These are phyloP conservation scores for Allolobophora icterica DNA, from an alignment of 2,888 invertebrate species.

Conservation along the genomic window DNA sequence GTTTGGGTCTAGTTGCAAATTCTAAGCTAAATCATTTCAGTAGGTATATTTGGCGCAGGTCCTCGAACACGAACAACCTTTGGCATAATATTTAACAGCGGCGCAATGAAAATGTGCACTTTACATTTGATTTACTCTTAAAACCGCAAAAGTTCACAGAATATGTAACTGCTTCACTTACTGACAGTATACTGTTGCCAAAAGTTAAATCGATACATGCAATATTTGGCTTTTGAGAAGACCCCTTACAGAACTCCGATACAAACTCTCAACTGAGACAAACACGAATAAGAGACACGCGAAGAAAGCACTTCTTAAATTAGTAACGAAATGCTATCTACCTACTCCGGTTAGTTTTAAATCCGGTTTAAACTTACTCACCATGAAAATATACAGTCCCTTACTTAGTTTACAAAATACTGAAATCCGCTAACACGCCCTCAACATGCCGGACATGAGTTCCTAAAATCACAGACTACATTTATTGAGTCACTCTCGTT, in stretches of 20 bases:
- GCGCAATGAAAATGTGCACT: neutral
- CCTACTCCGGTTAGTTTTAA: neutral
- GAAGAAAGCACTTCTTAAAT: neutral
- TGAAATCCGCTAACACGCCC: neutral
- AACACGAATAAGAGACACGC: neutral
- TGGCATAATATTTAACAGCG: neutral
- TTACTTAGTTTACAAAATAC: neutral
- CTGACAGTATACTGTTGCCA: neutral
- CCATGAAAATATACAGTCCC: neutral
- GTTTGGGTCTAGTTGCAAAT: too few relatives aligned
- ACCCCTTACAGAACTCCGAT: neutral
- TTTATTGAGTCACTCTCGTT: neutral
- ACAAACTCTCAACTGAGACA: neutral
- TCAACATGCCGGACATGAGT: conserved; percentile 2
- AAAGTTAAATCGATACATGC: neutral
- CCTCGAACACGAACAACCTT: too few relatives aligned
- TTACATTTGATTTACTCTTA: neutral
- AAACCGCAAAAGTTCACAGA: neutral
- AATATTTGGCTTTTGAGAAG: neutral
- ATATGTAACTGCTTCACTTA: neutral
- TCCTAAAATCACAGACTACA: conserved; percentile 1
- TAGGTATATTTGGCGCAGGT: too few relatives aligned
- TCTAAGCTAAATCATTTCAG: too few relatives aligned
- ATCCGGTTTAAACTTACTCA: neutral
- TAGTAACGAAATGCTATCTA: neutral